These are phyloP conservation scores for Brachionus paranguensis DNA, from an alignment of 1,140 invertebrate species.

Conservation along the genomic window DNA sequence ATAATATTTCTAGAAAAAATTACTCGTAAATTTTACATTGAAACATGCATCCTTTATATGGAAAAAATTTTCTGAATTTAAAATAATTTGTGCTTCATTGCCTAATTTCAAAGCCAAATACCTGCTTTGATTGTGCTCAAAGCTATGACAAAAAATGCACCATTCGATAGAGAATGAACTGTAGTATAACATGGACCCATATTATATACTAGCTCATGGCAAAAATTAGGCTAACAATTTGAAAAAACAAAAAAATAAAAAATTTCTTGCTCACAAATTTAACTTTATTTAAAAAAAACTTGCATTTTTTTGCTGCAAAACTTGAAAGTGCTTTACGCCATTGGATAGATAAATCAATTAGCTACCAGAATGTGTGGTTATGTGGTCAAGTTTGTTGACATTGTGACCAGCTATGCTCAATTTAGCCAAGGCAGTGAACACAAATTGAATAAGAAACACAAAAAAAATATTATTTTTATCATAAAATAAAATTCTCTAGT, in stretches of 20 bases:
- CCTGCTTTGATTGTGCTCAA: background rate
- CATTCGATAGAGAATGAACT: background rate
- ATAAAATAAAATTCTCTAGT: conserved; percentile 6
- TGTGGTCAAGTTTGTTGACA: background rate
- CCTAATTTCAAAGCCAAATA: background rate
- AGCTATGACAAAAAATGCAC: background rate
- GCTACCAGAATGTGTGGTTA: background rate
- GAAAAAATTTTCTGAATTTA: background rate
- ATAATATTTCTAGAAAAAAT: conserved; percentile 17
- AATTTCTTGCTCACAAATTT: background rate
- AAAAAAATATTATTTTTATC: background rate
- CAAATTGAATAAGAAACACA: background rate
- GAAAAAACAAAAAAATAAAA: background rate
- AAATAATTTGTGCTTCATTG: background rate
- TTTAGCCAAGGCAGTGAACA: background rate
- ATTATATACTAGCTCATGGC: background rate
- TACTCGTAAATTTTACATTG: conserved; percentile 15
- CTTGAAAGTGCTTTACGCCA: background rate
- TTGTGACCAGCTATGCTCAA: background rate
- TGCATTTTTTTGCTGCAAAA: background rate
- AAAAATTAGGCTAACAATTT: background rate
- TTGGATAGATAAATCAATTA: conserved; percentile 18
- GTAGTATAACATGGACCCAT: background rate
- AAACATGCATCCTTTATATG: conserved; percentile 27
- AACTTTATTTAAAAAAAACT: background rate